Conservation (phyloP, 2,888 invertebrate species). For the Apeira syringaria region DNA sequence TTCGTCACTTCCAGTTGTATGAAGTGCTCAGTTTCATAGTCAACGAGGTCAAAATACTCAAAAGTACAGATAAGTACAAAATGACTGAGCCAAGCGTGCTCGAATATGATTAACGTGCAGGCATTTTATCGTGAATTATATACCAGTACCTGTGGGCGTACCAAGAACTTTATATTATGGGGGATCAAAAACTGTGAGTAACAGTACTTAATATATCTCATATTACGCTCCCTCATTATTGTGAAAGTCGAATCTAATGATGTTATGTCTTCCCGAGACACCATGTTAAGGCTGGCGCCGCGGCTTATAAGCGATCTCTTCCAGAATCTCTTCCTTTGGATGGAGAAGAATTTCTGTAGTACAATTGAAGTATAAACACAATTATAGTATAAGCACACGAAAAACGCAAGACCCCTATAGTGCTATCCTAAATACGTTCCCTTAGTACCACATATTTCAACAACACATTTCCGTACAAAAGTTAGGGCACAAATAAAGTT, state of each 20-base stretch:
- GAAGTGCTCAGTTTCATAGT: conserved; percentile 30
- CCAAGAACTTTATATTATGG: neutral
- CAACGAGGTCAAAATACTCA: conserved; percentile 41
- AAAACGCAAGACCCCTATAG: no score
- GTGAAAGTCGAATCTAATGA: no score
- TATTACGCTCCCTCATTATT: no score
- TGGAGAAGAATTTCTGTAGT: no score
- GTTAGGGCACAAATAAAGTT: conserved; percentile 17
- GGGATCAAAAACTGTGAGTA: neutral
- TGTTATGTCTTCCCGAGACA: no score
- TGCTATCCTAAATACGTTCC: conserved; percentile 3
- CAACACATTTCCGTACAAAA: conserved; percentile 18
- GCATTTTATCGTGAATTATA: conserved; percentile 38
- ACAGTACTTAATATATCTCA: no score
- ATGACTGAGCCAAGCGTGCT: conserved; percentile 41
- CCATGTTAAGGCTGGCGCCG: no score
- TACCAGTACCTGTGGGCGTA: conserved; percentile 21
- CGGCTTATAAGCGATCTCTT: no score
- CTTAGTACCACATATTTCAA: conserved; percentile 8
- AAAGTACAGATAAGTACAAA: conserved; percentile 40
- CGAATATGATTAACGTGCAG: conserved; percentile 46
- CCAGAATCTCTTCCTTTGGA: no score
- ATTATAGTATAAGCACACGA: no score
- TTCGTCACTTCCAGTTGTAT: conserved; percentile 32
- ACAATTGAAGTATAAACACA: no score